phyloP scores from a whole-genome alignment of 1,140 invertebrate species.

The Zaprionus nigranus region DNA sequence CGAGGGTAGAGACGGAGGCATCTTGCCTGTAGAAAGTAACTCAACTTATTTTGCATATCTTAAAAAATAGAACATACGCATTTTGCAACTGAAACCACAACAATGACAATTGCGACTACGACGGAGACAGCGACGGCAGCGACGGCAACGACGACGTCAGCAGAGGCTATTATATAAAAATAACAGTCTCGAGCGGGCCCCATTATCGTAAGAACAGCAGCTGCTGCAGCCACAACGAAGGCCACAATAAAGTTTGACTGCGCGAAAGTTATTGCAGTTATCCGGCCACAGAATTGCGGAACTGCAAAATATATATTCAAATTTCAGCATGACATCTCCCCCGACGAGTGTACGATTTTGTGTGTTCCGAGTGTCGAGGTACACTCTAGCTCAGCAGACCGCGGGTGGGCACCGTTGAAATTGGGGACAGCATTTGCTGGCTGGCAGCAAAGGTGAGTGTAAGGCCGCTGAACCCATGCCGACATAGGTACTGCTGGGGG shows the following conservation, averaged over 20 bases:
- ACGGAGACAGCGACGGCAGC: slow-evolving; percentile 13
- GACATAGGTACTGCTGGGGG: background rate
- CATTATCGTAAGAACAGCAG: slow-evolving; percentile 49
- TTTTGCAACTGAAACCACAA: slow-evolving; percentile 45
- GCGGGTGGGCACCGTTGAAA: background rate
- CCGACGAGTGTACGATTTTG: slow-evolving; percentile 7
- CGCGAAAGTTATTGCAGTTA: slow-evolving; percentile 50
- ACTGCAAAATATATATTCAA: slow-evolving; percentile 20
- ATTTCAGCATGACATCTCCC: slow-evolving; percentile 25
- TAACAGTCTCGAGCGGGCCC: slow-evolving; percentile 44
- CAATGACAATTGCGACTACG: slow-evolving; percentile 37
- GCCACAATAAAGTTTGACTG: slow-evolving; percentile 50
- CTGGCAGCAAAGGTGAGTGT: background rate
- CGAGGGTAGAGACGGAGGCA: background rate
- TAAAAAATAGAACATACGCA: slow-evolving; percentile 73
- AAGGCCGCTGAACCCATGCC: background rate
- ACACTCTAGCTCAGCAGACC: slow-evolving; percentile 1
- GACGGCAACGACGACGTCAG: slow-evolving; percentile 10
- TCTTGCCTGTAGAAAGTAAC: slow-evolving; percentile 40
- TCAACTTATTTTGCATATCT: slow-evolving; percentile 80
- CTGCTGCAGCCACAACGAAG: slow-evolving; percentile 20
- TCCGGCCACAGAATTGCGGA: slow-evolving; percentile 30
- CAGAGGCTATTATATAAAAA: slow-evolving; percentile 68
- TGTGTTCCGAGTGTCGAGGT: background rate
- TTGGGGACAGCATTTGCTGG: background rate